A percentile compares a stretch with the other conserved stretches of the same genome.
Evolutionary conservation across 2,797 vertebrate species (phyloP).

Genomic region (Anas bahamensis): DNA sequence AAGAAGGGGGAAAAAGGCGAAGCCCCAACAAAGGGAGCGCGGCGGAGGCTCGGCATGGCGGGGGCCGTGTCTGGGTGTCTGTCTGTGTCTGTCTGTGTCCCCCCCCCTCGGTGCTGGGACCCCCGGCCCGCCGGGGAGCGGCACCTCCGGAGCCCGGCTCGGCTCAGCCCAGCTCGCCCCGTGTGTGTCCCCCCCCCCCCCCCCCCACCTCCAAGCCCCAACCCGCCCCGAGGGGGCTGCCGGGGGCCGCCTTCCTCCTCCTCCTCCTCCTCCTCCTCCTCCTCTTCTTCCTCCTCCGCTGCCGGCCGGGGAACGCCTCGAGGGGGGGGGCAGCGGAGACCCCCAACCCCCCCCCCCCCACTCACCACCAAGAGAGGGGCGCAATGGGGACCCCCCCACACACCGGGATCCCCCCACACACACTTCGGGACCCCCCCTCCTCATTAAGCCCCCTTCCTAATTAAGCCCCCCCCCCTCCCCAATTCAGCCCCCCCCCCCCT

Average conservation of each 20-base stretch:
- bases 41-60: not conserved
- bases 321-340: not conserved
- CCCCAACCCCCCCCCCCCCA: not conserved
- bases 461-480: too few species aligned
- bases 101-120: not conserved
- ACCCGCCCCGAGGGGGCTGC: not conserved
- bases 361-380: not conserved
- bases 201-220: too few species aligned
- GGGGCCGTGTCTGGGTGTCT: not conserved
- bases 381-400: not conserved
- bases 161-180: too few species aligned
- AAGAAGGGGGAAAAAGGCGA: not conserved
- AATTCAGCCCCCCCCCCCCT: not conserved
- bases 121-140: not conserved
- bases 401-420: too few species aligned
- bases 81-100: not conserved
- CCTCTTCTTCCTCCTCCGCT: not conserved
- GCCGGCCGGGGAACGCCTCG: not conserved
- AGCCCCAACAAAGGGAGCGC: constrained; percentile 26
- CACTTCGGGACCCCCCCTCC: too few species aligned
- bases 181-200: not conserved
- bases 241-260: too few species aligned
- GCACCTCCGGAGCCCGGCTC: too few species aligned
- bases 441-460: too few species aligned
- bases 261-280: too few species aligned